phyloP scores from a whole-genome alignment of 2,888 invertebrate species.

The Nematopogon swammerdamellus region DNA sequence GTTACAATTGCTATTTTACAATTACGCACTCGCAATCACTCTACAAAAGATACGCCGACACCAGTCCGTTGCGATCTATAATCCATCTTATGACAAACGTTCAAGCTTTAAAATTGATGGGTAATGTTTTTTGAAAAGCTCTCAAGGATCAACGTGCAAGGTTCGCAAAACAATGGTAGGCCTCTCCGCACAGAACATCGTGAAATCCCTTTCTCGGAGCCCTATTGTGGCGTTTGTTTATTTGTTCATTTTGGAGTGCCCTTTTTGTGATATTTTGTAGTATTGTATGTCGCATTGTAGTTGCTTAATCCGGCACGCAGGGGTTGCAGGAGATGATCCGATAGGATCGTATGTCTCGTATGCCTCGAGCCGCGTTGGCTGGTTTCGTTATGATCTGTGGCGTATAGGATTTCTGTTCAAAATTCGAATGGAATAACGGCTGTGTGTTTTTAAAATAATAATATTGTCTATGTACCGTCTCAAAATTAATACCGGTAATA shows the following conservation, averaged over 20 bases:
- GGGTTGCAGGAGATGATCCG: conserved; percentile 12
- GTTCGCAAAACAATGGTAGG: conserved; percentile 27
- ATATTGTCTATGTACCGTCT: no score
- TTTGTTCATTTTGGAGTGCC: conserved; percentile 18
- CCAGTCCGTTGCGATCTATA: not conserved
- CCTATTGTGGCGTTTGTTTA: conserved; percentile 39
- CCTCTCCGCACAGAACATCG: conserved; percentile 4
- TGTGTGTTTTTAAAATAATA: no score
- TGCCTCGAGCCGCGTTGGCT: no score
- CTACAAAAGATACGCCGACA: not conserved
- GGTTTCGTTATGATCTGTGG: no score
- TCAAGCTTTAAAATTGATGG: not conserved
- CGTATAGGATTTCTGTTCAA: no score
- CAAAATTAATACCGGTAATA: no score
- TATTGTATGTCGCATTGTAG: conserved; percentile 39
- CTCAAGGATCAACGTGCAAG: not conserved
- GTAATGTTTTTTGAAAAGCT: not conserved
- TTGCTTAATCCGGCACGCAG: conserved; percentile 14
- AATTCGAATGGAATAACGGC: no score
- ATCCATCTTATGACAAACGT: not conserved
- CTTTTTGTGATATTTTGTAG: conserved; percentile 33
- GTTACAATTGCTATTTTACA: not conserved
- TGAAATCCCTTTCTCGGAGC: conserved; percentile 42
- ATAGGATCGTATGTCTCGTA: conserved; percentile 30
- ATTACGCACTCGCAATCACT: not conserved